phyloP scores from a whole-genome alignment of 2,797 vertebrate genomes.

The Zenarchopterus dispar region DNA sequence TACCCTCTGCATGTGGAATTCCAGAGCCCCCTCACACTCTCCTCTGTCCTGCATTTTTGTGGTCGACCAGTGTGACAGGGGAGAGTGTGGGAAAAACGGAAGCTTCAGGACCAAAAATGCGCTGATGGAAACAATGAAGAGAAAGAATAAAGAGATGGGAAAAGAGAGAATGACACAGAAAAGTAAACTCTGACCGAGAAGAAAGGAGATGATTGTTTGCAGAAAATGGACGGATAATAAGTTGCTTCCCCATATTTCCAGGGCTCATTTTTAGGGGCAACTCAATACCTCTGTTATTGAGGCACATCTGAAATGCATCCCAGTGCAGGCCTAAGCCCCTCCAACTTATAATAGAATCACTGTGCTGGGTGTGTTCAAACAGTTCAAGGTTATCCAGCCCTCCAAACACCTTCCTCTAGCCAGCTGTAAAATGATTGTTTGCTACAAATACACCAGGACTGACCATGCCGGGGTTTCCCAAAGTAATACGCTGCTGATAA shows the following conservation, averaged over 20 bases:
- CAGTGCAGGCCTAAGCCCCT: slow-evolving; percentile 42
- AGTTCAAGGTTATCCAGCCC: slow-evolving; percentile 58
- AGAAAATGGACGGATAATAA: slow-evolving; percentile 74
- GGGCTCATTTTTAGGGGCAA: slow-evolving; percentile 63
- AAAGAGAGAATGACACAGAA: slow-evolving; percentile 81
- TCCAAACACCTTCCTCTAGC: slow-evolving; percentile 51
- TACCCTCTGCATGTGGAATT: slow-evolving; percentile 91
- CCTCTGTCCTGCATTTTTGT: slow-evolving; percentile 93
- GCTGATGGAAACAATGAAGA: slow-evolving; percentile 84
- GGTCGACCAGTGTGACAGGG: slow-evolving; percentile 94
- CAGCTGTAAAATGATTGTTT: slow-evolving; percentile 45
- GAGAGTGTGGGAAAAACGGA: slow-evolving; percentile 99
- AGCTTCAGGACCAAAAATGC: slow-evolving; percentile 92
- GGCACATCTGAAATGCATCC: slow-evolving; percentile 75
- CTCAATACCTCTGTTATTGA: slow-evolving; percentile 72
- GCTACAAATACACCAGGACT: slow-evolving; percentile 43
- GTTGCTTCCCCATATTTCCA: slow-evolving; percentile 77
- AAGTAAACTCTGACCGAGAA: slow-evolving; percentile 83
- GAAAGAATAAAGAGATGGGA: slow-evolving; percentile 66
- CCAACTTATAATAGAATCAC: slow-evolving; percentile 68
- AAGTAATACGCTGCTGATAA: slow-evolving; percentile 31
- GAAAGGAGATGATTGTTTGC: slow-evolving; percentile 77
- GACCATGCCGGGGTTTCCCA: slow-evolving; percentile 14
- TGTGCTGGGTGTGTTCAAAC: slow-evolving; percentile 58
- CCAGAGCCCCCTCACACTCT: slow-evolving; percentile 90